A percentile compares a stretch with the other conserved stretches of the same genome.
phyloP scores from a whole-genome alignment of 2,888 invertebrate species.

The Zelleria hepariella region DNA sequence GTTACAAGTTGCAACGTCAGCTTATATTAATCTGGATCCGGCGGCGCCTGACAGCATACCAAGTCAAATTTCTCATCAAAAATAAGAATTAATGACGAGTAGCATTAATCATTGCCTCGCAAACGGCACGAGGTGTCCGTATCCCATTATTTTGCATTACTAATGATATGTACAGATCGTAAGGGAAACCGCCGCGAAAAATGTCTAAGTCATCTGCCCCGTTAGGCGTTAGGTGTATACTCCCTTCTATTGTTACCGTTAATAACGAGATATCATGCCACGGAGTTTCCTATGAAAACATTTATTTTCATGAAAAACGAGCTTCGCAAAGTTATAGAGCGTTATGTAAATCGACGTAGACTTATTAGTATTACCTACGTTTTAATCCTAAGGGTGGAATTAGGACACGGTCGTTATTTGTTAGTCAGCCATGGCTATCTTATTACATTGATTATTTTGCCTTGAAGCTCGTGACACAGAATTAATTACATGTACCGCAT shows the following conservation, averaged over 20 bases:
- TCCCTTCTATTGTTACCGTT: constrained; percentile 11
- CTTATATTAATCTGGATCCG: constrained; percentile 69
- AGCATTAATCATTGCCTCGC: constrained; percentile 69
- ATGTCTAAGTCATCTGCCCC: constrained; percentile 49
- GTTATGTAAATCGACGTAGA: not conserved
- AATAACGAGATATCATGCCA: not conserved
- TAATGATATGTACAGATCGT: constrained; percentile 69
- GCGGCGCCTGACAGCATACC: constrained; percentile 54
- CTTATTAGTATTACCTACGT: not conserved
- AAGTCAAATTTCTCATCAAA: constrained; percentile 73
- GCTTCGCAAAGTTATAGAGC: not conserved
- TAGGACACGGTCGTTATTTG: not conserved
- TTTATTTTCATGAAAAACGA: not conserved
- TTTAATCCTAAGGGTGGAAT: not conserved
- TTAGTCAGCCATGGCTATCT: not conserved
- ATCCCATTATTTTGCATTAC: constrained; percentile 73
- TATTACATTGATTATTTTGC: not conserved
- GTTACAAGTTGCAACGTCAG: constrained; percentile 63
- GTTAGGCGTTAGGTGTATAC: constrained; percentile 27
- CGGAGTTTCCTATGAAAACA: not conserved
- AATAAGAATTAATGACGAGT: constrained; percentile 71
- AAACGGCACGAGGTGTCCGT: constrained; percentile 71
- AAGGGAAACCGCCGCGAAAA: constrained; percentile 55
- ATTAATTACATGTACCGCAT: not conserved
- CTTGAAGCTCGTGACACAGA: not conserved